Percentiles rank a stretch among this genome's conserved stretches.
Conservation (phyloP, 2,113 vertebrate genomes). For the Penelope pileata region DNA sequence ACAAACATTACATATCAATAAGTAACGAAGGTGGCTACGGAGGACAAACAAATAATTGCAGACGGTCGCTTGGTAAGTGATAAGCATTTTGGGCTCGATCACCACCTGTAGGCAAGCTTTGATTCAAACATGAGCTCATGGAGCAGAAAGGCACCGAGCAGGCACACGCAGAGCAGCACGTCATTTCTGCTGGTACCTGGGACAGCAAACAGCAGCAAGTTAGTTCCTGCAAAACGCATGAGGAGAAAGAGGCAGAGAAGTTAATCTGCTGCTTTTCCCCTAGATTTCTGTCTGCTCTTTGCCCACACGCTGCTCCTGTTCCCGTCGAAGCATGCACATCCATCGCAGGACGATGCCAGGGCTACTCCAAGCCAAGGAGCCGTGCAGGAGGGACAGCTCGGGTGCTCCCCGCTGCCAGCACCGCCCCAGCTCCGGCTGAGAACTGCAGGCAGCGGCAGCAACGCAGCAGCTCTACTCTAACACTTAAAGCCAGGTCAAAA, state of each 20-base stretch:
- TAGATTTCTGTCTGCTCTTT: not conserved
- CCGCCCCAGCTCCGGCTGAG: not conserved
- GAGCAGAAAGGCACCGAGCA: conserved; percentile 2
- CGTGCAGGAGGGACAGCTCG: not conserved
- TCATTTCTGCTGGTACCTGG: not conserved
- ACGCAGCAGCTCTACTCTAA: not conserved
- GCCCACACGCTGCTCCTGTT: not conserved
- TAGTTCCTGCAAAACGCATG: not conserved
- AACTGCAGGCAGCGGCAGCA: not conserved
- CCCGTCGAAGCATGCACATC: not conserved
- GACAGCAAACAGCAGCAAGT: conserved; percentile 1
- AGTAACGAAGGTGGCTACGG: conserved; percentile 48
- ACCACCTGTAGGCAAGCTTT: conserved; percentile 64
- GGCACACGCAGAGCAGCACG: not conserved
- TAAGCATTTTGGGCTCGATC: conserved; percentile 35
- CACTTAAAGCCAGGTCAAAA: not conserved
- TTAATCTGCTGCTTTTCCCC: not conserved
- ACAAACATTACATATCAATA: conserved; percentile 47
- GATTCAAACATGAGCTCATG: conserved; percentile 17
- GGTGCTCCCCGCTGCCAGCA: not conserved
- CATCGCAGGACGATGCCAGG: not conserved
- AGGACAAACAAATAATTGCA: conserved; percentile 55
- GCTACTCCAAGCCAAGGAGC: not conserved
- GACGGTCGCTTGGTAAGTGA: conserved; percentile 23
- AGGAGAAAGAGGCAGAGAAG: not conserved